Evolutionary conservation across 2,888 invertebrate genomes (phyloP).

Genomic region (Gordius sp.): DNA sequence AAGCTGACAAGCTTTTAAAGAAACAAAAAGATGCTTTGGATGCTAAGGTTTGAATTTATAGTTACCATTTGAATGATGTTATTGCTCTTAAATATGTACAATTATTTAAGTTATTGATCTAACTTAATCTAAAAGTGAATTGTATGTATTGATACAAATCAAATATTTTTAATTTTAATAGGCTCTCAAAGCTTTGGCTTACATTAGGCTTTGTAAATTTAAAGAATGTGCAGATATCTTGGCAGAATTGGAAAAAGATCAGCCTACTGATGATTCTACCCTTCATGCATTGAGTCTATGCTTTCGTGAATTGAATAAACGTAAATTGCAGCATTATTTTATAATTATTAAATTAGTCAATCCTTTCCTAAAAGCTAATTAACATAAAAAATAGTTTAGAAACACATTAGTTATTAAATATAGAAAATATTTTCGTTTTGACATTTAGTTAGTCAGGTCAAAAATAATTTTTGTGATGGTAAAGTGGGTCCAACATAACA

Average conservation of each 20-base stretch:
- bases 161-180: neutral
- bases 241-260: neutral
- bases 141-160: too few relatives aligned
- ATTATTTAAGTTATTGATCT: neutral
- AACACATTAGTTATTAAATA: too few relatives aligned
- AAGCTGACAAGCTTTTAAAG: neutral
- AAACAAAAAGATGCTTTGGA: slow-evolving; percentile 11
- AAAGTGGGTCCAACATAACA: too few relatives aligned
- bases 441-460: too few relatives aligned
- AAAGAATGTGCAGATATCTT: neutral
- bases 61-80: neutral
- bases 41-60: slow-evolving; percentile 3
- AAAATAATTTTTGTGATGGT: too few relatives aligned
- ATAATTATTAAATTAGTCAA: too few relatives aligned
- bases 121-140: neutral
- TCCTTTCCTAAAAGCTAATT: too few relatives aligned
- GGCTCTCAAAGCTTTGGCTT: slow-evolving; percentile 9
- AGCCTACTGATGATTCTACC: slow-evolving; percentile 1
- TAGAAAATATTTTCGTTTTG: too few relatives aligned
- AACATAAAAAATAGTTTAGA: too few relatives aligned
- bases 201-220: slow-evolving; percentile 6
- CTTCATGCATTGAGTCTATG: slow-evolving; percentile 12
- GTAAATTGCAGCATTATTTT: too few relatives aligned
- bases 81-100: neutral
- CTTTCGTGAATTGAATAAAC: slow-evolving; percentile 1